Percentiles rank a stretch among this genome's conserved stretches.
phyloP scores from a whole-genome alignment of 2,113 vertebrate species.

The Psilopogon haemacephalus region DNA sequence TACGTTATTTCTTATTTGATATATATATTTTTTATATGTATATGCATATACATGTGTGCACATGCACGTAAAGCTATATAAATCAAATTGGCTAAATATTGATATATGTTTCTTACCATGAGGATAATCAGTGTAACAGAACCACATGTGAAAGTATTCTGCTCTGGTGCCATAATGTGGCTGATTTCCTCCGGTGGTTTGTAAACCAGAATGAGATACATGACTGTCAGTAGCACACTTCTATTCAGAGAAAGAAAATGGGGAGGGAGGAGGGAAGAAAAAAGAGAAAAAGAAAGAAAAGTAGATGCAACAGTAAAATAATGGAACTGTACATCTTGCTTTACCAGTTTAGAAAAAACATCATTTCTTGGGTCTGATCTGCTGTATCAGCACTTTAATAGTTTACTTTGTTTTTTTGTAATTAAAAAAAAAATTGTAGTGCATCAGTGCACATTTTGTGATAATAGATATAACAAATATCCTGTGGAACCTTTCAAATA shows the following conservation, averaged over 20 bases:
- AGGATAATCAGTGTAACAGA: background rate
- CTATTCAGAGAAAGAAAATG: background rate
- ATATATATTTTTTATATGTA: background rate
- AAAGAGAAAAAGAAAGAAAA: slow-evolving; percentile 24
- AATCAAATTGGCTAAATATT: background rate
- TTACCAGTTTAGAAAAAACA: background rate
- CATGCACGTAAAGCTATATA: background rate
- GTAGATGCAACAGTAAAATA: background rate
- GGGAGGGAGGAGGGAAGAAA: too few species aligned
- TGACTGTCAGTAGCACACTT: slow-evolving; percentile 2
- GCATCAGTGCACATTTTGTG: background rate
- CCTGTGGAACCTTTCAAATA: background rate
- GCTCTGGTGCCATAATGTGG: background rate
- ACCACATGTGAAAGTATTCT: background rate
- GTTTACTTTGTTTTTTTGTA: background rate
- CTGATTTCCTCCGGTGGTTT: background rate
- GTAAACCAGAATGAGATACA: slow-evolving; percentile 29
- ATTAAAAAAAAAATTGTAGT: background rate
- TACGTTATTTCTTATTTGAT: background rate
- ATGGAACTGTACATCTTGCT: background rate
- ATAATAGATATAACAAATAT: background rate
- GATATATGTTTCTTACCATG: background rate
- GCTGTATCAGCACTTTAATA: background rate
- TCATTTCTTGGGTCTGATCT: background rate
- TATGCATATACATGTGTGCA: rapidly evolving